Percentiles rank a stretch among this genome's conserved stretches.
Conservation (phyloP, 2,888 invertebrate genomes). For the Sialis fuliginosa region DNA sequence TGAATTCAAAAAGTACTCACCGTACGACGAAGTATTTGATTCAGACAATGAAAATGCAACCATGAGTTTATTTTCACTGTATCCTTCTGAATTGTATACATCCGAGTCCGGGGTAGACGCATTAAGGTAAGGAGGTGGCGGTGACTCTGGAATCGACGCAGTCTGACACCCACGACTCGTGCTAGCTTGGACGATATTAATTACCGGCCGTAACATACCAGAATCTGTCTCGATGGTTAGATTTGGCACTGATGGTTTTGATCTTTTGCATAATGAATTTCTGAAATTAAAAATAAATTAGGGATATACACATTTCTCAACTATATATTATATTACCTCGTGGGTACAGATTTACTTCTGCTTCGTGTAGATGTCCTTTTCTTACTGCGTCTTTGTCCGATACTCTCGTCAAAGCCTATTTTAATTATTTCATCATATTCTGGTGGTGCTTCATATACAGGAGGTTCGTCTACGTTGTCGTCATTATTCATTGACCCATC, state of each 20-base stretch:
- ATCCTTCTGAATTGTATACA: not conserved
- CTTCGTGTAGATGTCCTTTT: not conserved
- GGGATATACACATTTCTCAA: not conserved
- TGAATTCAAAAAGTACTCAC: not conserved
- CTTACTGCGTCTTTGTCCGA: not conserved
- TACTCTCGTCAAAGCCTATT: constrained; percentile 15
- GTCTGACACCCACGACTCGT: not conserved
- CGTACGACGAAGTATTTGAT: not conserved
- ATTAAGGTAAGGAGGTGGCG: not conserved
- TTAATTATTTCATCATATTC: constrained; percentile 52
- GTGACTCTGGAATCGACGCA: not conserved
- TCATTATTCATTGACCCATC: constrained; percentile 29
- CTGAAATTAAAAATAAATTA: not conserved
- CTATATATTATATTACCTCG: not conserved
- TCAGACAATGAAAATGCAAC: not conserved
- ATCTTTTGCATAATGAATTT: not conserved
- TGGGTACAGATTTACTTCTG: not conserved
- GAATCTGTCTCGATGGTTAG: not conserved
- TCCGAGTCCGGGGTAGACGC: not conserved
- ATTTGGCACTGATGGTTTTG: not conserved
- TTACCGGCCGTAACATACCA: not conserved
- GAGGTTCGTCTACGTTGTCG: constrained; percentile 38
- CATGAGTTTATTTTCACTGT: not conserved
- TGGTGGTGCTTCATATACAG: constrained; percentile 52
- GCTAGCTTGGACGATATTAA: not conserved